phyloP scores from a whole-genome alignment of 2,113 vertebrate genomes.

The Acinonyx jubatus region DNA sequence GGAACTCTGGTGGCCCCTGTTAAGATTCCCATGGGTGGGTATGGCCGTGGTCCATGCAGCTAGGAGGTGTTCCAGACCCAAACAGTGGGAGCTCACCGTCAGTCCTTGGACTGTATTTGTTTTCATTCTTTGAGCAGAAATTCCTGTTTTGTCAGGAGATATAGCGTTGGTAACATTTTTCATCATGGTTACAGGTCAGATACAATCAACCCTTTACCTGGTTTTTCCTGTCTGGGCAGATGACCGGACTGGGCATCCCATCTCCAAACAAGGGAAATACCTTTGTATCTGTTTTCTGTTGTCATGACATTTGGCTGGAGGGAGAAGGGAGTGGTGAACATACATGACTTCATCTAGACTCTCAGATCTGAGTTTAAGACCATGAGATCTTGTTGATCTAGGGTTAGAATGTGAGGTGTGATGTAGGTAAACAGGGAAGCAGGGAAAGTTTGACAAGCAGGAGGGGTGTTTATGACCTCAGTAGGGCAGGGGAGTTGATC shows the following conservation, averaged over 20 bases:
- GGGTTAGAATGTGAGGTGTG: neutral
- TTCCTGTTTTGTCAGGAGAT: neutral
- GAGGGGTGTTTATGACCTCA: neutral
- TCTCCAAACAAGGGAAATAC: neutral
- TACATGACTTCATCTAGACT: fast-evolving
- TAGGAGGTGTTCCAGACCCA: too few species aligned
- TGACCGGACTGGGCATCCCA: neutral
- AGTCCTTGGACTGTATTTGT: neutral
- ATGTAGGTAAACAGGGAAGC: neutral
- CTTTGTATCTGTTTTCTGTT: neutral
- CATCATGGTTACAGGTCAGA: neutral
- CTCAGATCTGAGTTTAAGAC: neutral
- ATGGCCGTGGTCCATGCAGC: too few species aligned
- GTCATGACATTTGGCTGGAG: neutral
- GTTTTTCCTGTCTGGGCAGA: conserved; percentile 40
- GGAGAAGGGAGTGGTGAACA: neutral
- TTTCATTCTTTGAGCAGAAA: conserved; percentile 38
- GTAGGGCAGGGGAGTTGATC: neutral
- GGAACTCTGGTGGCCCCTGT: neutral
- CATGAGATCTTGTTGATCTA: neutral
- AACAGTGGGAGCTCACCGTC: neutral
- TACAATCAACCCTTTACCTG: neutral
- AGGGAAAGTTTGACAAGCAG: neutral
- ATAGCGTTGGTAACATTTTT: neutral
- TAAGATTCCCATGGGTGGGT: fast-evolving